Evolutionary conservation across 2,888 invertebrate genomes (phyloP).

Genomic region (Lucinisca nassula): DNA sequence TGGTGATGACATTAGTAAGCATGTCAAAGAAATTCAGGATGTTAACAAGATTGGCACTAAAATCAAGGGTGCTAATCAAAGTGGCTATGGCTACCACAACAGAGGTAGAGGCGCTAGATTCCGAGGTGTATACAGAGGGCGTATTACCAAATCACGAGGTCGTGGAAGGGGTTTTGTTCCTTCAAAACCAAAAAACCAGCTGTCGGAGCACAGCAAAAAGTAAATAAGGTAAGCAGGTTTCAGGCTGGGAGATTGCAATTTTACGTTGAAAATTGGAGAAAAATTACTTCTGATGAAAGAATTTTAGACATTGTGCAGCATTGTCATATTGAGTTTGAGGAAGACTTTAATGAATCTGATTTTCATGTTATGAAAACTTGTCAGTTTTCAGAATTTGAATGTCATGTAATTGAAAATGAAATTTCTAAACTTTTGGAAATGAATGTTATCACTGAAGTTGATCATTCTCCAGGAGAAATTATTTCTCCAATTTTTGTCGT

Average conservation of each 20-base stretch:
- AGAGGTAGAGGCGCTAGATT: background rate
- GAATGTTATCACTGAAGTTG: slow-evolving; percentile 26
- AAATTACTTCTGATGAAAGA: slow-evolving; percentile 14
- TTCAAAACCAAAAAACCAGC: no score
- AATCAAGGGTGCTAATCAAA: no score
- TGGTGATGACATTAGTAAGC: slow-evolving; percentile 35
- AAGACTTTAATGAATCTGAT: no score
- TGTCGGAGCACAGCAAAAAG: no score
- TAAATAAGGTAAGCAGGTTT: no score
- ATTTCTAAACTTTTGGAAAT: slow-evolving; percentile 23
- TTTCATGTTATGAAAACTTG: no score
- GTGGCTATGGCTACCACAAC: background rate
- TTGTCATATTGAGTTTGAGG: slow-evolving; percentile 17
- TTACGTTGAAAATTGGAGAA: slow-evolving; percentile 31
- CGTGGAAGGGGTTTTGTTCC: no score
- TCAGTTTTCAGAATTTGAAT: no score
- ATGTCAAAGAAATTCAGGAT: background rate
- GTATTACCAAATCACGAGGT: background rate
- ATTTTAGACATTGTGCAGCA: slow-evolving; percentile 9
- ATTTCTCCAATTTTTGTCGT: slow-evolving; percentile 57
- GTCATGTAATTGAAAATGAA: background rate
- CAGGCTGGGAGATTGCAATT: slow-evolving; percentile 16
- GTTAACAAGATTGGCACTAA: background rate
- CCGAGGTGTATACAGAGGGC: background rate
- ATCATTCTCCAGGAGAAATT: slow-evolving; percentile 24